These are phyloP conservation scores for Psittacula echo DNA, from an alignment of 2,797 vertebrate species.

Conservation along the genomic window DNA sequence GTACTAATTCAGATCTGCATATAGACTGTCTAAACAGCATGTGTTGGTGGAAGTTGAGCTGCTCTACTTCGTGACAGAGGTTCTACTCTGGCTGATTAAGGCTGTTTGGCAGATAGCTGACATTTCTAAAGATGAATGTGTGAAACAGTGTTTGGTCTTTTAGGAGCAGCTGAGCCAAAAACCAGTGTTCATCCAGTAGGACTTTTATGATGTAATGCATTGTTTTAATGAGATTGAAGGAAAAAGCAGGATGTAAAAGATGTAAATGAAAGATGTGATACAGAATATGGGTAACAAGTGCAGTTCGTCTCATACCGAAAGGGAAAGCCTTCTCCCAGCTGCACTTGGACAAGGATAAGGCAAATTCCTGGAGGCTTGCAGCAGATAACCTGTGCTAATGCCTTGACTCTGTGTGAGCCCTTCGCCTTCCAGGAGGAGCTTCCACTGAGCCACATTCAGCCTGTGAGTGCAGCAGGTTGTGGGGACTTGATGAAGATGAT, in stretches of 20 bases:
- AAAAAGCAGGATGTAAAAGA: background rate
- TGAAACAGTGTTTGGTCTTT: background rate
- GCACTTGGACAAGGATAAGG: background rate
- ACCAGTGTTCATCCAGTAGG: background rate
- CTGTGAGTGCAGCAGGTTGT: background rate
- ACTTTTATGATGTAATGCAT: background rate
- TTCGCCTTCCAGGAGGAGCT: background rate
- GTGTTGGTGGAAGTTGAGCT: background rate
- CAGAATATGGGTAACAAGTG: background rate
- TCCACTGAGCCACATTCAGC: background rate
- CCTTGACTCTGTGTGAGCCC: background rate
- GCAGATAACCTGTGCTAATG: background rate
- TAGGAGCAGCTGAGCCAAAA: background rate
- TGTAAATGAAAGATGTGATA: background rate
- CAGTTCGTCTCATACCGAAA: background rate
- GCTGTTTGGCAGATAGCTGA: background rate
- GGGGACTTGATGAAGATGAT: rapidly evolving
- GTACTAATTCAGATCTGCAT: rapidly evolving
- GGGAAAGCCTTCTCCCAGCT: background rate
- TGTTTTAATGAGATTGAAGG: background rate
- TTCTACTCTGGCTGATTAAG: background rate
- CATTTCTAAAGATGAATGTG: background rate
- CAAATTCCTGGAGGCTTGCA: background rate
- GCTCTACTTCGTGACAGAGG: background rate
- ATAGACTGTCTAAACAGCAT: background rate